Base-by-base conservation (phyloP, 2,888 invertebrate species). In the Eupithecia pulchellata region DNA sequence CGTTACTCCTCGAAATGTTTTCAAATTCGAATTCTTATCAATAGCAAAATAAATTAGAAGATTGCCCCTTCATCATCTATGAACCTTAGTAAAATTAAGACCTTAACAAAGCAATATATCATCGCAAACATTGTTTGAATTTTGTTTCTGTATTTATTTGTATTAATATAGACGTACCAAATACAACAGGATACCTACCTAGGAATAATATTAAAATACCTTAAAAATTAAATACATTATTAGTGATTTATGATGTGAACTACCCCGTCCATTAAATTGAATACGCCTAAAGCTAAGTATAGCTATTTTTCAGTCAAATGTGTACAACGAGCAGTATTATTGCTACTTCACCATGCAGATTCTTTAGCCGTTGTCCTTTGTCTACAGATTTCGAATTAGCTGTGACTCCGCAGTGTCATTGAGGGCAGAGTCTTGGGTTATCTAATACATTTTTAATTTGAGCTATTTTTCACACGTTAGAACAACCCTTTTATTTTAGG, bases 381-480 rank as follows among this genome's bases (percentile, higher is more conserved):
- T 42, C 63, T 27, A 63, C 17, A 30, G n/a, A 25, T 34, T 20
- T n/a, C n/a, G 64, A 60, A 68, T 72, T 72, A 63, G 63, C 66
- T 58, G 30, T 64, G 60, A 71, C 29, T 64, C 61, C 65, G 62
- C 36, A 52, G 47, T 55, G 42, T 66, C 63, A 64, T 68, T 58
- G 65, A 57, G 42, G 36, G 39, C 42, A 66, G 65, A 62, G 17
- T 62, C 55, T 55, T 68, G 25, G 32, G 17, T 52, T n/a, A 52
- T n/a, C 57, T 34, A 42, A 42, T 65, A 65, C 68, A 57, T 71
- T 65, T 64, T 68, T 64, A 61, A 71, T 67, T 60, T 67, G 30
- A 64, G 52, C 58, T 52, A 25, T 70, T 69, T 60, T 60, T 39
- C 58, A 17, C 27, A 20, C 47, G 39, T 6, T 68, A 64, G 20